Evolutionary conservation across 2,888 invertebrate species (phyloP).

Genomic region (Epiblema foenella): DNA sequence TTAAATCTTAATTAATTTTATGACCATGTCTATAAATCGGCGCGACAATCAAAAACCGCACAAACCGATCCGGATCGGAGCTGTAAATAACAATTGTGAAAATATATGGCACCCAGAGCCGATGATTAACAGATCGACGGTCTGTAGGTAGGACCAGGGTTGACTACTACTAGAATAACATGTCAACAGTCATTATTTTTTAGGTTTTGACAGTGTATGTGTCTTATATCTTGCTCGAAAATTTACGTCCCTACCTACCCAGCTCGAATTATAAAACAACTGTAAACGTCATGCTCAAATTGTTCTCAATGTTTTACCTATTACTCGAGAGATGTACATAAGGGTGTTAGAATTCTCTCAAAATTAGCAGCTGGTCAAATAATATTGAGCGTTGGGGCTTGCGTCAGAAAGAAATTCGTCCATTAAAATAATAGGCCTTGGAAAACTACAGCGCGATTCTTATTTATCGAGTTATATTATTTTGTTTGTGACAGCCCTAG

Average conservation of each 20-base stretch:
- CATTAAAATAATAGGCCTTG: neutral
- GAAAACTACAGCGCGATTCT: no score
- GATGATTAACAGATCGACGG: conserved; percentile 78
- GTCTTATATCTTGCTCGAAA: no score
- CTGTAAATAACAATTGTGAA: conserved; percentile 75
- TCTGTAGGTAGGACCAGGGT: neutral
- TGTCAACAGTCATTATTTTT: no score
- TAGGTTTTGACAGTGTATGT: no score
- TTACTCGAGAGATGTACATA: neutral
- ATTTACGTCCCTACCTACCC: no score
- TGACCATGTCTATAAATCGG: conserved; percentile 30
- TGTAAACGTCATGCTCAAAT: neutral
- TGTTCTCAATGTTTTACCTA: neutral
- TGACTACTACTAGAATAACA: neutral
- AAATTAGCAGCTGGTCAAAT: neutral
- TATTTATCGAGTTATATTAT: neutral
- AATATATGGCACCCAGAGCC: conserved; percentile 68
- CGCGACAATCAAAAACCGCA: conserved; percentile 44
- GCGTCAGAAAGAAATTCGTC: neutral
- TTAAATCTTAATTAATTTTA: conserved; percentile 36
- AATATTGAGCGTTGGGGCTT: neutral
- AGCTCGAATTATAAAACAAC: neutral
- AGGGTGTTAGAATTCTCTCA: neutral
- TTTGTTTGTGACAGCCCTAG: conserved; percentile 57
- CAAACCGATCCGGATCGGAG: conserved; percentile 50